Evolutionary conservation across 1,140 invertebrate species (phyloP).

Genomic region (Drosophila parvula): DNA sequence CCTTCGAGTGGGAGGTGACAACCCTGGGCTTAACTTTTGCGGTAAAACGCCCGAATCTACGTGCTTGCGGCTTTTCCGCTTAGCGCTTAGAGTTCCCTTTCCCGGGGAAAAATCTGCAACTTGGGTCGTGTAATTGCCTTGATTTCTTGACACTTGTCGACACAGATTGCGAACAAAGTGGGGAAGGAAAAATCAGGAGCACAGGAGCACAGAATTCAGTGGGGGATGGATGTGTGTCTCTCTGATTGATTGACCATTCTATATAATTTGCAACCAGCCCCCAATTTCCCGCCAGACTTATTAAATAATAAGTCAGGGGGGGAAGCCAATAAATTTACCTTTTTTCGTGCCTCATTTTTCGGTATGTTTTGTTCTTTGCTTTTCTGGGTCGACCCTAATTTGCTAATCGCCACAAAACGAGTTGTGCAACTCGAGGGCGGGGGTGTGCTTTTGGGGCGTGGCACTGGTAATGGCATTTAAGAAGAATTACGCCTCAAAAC

Average conservation of each 20-base stretch:
- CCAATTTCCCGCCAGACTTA: conserved; percentile 12
- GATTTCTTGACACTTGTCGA: conserved; percentile 63
- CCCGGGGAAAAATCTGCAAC: neutral
- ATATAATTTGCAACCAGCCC: conserved; percentile 2
- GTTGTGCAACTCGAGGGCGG: conserved; percentile 55
- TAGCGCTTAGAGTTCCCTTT: conserved; percentile 16
- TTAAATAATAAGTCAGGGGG: conserved; percentile 35
- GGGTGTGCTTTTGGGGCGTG: conserved; percentile 62
- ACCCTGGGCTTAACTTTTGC: conserved; percentile 50
- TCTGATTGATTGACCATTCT: conserved; percentile 43
- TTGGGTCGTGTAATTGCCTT: conserved; percentile 60
- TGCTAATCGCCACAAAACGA: conserved; percentile 67
- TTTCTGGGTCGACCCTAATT: conserved; percentile 38
- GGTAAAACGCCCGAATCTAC: conserved; percentile 76
- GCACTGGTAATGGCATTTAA: conserved; percentile 64
- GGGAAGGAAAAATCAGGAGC: neutral
- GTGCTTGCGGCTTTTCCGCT: conserved; percentile 72
- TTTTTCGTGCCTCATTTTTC: conserved; percentile 17
- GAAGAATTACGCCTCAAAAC: conserved; percentile 77
- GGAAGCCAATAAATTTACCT: conserved; percentile 54
- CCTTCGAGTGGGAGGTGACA: neutral
- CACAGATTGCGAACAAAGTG: conserved; percentile 49
- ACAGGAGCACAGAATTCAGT: too few relatives aligned
- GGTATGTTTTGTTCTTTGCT: neutral
- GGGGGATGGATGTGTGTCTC: neutral